Conservation (phyloP, 92 coral and sea anemone genomes). For the Actinostola sp. region DNA sequence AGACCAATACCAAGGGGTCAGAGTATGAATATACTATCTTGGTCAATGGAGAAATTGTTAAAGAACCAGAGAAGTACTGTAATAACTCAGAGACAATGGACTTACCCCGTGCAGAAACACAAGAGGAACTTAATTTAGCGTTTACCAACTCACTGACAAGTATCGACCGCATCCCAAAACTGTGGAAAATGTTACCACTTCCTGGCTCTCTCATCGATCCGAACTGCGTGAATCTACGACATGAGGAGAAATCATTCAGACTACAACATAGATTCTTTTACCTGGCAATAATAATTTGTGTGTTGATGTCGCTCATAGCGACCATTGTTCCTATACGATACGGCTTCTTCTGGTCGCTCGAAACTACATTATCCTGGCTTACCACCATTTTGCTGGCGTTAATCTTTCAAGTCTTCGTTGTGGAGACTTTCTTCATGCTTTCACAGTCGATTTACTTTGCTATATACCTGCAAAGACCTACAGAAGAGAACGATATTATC, state of each 20-base stretch:
- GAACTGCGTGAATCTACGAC: constrained; percentile 30
- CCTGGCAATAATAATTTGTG: constrained; percentile 35
- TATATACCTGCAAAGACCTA: constrained; percentile 40
- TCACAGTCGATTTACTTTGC: constrained; percentile 56
- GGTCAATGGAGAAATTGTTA: no score
- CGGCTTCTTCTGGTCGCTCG: constrained; percentile 47
- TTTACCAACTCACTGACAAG: constrained; percentile 28
- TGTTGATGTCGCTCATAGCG: constrained; percentile 34
- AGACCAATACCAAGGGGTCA: no score
- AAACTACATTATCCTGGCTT: constrained; percentile 51
- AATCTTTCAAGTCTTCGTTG: constrained; percentile 30
- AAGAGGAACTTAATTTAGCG: constrained; percentile 4
- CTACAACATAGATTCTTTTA: constrained; percentile 17
- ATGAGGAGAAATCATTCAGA: constrained; percentile 3
- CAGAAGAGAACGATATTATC: constrained; percentile 56
- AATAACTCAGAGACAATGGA: no score
- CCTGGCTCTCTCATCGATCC: constrained; percentile 56
- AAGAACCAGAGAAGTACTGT: no score
- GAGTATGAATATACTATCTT: no score
- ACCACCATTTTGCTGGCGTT: constrained; percentile 37
- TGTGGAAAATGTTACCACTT: constrained; percentile 67
- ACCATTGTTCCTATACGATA: constrained; percentile 24
- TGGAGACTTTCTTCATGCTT: constrained; percentile 45
- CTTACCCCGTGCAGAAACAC: background rate
- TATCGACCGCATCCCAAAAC: constrained; percentile 50